phyloP scores from a whole-genome alignment of 1,140 invertebrate genomes.

The Paraescarpia echinospica region DNA sequence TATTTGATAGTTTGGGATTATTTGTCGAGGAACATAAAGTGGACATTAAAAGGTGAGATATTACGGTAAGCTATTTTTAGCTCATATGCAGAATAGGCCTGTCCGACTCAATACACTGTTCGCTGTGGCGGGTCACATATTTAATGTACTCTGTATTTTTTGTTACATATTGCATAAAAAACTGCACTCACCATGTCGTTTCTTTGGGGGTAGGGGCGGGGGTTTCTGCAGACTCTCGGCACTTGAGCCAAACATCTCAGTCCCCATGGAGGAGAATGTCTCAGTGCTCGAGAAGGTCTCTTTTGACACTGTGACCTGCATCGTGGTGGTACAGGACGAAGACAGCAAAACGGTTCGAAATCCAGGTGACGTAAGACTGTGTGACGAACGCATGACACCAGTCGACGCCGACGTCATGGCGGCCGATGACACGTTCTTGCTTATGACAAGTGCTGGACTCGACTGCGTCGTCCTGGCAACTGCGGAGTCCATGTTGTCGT shows the following conservation, averaged over 20 bases:
- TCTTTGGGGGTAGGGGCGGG: slow-evolving; percentile 86
- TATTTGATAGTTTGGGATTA: no score
- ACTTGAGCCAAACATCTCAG: slow-evolving; percentile 11
- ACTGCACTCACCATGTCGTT: slow-evolving; percentile 79
- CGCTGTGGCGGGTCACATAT: no score
- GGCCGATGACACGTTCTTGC: background rate
- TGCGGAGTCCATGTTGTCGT: slow-evolving; percentile 3
- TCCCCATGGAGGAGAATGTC: slow-evolving; percentile 9
- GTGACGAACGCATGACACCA: background rate
- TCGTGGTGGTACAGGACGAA: background rate
- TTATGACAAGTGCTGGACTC: background rate
- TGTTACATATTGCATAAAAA: no score
- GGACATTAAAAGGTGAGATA: no score
- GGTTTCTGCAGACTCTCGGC: slow-evolving; percentile 61
- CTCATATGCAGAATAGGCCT: no score
- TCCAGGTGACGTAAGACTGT: background rate
- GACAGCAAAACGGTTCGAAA: background rate
- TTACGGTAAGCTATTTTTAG: no score
- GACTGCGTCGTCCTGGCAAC: slow-evolving; percentile 3
- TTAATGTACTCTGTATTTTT: no score
- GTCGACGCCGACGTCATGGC: background rate
- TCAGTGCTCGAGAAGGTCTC: slow-evolving; percentile 11
- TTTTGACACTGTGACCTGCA: slow-evolving; percentile 13
- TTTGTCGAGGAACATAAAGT: no score
- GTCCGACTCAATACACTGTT: no score